phyloP scores from a whole-genome alignment of 2,113 vertebrate genomes.

The Fregetta grallaria region DNA sequence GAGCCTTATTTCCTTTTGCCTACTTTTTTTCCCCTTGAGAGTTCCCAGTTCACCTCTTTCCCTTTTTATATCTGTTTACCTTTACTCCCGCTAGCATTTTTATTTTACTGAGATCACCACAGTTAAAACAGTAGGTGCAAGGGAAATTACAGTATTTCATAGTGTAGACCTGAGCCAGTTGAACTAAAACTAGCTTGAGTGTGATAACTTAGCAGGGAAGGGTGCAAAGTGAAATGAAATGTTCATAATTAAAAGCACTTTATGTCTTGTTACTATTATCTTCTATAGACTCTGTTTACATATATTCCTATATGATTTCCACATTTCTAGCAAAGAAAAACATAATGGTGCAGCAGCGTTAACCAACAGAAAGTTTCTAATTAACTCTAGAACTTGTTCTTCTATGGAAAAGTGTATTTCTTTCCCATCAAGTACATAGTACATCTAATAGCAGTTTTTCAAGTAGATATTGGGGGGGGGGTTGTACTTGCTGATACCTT shows the following conservation, averaged over 20 bases:
- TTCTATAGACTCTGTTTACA: slow-evolving; percentile 4
- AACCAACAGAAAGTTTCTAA: neutral
- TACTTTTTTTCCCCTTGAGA: neutral
- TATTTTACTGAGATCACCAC: neutral
- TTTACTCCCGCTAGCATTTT: neutral
- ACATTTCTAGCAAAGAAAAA: neutral
- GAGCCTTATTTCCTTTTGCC: neutral
- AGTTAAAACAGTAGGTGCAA: neutral
- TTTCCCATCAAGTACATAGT: neutral
- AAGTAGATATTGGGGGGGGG: neutral
- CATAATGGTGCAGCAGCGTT: neutral
- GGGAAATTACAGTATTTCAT: neutral
- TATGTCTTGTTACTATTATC: neutral
- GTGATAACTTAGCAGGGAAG: slow-evolving; percentile 14
- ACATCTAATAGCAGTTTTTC: neutral
- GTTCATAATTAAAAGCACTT: neutral
- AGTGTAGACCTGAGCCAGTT: neutral
- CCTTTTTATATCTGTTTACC: neutral
- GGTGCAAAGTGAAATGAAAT: neutral
- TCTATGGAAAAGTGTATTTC: neutral
- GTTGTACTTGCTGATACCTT: neutral
- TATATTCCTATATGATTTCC: neutral
- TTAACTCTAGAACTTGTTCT: neutral
- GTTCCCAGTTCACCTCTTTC: neutral
- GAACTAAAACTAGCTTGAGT: neutral